Conservation (phyloP, 2,888 invertebrate species). For the Caenorhabditis afra region DNA sequence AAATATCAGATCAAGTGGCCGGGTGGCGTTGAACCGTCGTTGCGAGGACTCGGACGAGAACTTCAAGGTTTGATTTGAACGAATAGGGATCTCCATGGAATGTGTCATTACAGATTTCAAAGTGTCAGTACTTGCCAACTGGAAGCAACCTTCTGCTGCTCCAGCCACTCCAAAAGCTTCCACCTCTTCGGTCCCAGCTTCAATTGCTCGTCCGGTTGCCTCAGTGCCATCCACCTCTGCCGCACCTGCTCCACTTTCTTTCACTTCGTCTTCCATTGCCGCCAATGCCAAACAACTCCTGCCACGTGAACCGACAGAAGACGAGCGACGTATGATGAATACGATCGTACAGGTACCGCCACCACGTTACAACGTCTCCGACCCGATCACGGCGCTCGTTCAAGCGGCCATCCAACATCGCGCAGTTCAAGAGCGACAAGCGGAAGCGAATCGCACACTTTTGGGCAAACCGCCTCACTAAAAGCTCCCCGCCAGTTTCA, state of each 20-base stretch:
- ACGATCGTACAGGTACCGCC: conserved; percentile 13
- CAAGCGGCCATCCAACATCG: conserved; percentile 7
- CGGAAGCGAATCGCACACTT: not conserved
- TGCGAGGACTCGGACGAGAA: conserved; percentile 14
- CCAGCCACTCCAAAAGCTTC: not conserved
- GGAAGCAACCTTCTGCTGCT: not conserved
- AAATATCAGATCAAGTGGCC: conserved; percentile 43
- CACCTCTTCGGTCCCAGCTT: not conserved
- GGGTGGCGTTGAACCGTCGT: conserved; percentile 22
- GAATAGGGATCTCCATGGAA: not conserved
- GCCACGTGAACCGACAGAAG: conserved; percentile 18
- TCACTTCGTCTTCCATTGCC: too few species aligned
- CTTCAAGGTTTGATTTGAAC: conserved; percentile 4
- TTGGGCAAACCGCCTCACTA: not conserved
- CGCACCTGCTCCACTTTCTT: not conserved
- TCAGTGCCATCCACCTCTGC: not conserved
- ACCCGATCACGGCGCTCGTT: conserved; percentile 11
- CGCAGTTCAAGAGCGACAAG: too few species aligned
- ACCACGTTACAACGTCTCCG: not conserved
- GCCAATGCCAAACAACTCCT: too few species aligned
- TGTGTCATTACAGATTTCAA: conserved; percentile 10
- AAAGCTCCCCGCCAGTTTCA: not conserved
- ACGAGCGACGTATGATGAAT: conserved; percentile 16
- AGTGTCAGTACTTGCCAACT: not conserved
- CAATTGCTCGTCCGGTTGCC: not conserved